Evolutionary conservation across 2,888 invertebrate species (phyloP).

Genomic region (Parascotia fuliginaria): DNA sequence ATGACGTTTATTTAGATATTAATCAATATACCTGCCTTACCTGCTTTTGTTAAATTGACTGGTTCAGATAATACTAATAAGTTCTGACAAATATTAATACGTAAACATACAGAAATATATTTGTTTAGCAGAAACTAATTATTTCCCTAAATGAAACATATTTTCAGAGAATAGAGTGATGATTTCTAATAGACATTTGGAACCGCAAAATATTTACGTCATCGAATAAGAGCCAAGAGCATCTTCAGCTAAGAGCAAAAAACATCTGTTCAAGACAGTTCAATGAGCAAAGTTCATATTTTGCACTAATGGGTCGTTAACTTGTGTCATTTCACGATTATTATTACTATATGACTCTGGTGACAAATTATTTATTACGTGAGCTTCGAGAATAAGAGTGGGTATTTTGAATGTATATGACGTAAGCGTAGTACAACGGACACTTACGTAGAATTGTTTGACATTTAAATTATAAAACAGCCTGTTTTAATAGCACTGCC

Average conservation of each 20-base stretch:
- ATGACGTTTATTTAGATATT: too few relatives aligned
- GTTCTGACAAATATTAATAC: too few relatives aligned
- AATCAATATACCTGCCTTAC: too few relatives aligned
- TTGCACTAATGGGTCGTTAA: conserved; percentile 13
- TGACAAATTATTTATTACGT: conserved; percentile 10
- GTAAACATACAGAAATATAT: conserved; percentile 6
- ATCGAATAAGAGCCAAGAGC: conserved; percentile 38
- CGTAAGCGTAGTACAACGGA: conserved; percentile 35
- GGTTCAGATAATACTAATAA: too few relatives aligned
- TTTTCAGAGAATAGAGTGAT: conserved; percentile 29
- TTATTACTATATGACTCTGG: conserved; percentile 17
- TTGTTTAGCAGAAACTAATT: conserved; percentile 14
- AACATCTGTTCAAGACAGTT: too few relatives aligned
- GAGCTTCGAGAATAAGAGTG: conserved; percentile 4
- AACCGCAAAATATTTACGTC: conserved; percentile 28
- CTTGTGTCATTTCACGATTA: conserved; percentile 12
- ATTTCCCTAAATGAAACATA: conserved; percentile 22
- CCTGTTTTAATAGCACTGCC: conserved; percentile 13
- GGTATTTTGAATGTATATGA: conserved; percentile 18
- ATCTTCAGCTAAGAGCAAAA: conserved; percentile 36
- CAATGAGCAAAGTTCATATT: conserved; percentile 37
- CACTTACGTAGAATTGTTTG: conserved; percentile 19
- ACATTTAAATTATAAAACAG: conserved; percentile 25
- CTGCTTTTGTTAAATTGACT: not conserved
- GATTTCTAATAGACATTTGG: conserved; percentile 14